Conservation (phyloP, 2,888 invertebrate genomes). For the Crossocerus cetratus region DNA sequence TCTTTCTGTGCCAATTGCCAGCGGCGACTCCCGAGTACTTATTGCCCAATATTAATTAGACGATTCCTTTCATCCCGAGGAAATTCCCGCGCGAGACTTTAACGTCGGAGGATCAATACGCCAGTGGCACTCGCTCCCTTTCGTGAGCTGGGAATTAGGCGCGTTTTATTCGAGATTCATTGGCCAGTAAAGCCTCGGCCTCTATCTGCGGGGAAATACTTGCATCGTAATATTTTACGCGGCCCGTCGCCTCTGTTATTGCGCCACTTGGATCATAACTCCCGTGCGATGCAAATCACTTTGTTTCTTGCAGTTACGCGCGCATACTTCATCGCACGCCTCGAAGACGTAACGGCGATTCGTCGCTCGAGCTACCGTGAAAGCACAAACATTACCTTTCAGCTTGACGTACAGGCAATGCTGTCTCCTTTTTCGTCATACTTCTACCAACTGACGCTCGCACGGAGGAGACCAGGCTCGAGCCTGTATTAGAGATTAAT, state of each 20-base stretch:
- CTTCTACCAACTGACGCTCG: not conserved
- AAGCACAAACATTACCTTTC: not conserved
- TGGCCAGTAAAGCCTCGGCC: not conserved
- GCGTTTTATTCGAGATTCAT: constrained; percentile 1
- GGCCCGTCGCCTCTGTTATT: constrained; percentile 7
- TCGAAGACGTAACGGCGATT: not conserved
- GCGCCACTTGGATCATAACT: not conserved
- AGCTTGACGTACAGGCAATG: not conserved
- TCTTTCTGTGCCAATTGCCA: too few relatives aligned
- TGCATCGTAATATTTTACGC: constrained; percentile 3
- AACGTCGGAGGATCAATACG: too few relatives aligned
- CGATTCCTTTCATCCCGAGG: too few relatives aligned
- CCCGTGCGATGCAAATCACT: constrained; percentile 2
- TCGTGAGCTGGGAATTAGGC: not conserved
- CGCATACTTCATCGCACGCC: not conserved
- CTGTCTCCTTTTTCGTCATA: not conserved
- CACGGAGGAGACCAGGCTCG: not conserved
- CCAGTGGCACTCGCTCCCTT: too few relatives aligned
- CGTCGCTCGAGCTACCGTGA: not conserved
- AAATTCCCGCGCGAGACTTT: constrained; percentile 5
- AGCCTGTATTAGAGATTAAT: not conserved
- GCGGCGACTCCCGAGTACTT: too few relatives aligned
- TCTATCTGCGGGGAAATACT: not conserved
- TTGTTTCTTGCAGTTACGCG: constrained; percentile 5
- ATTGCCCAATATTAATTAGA: too few relatives aligned